Percentiles rank a stretch among this genome's conserved stretches.
Evolutionary conservation across 2,797 vertebrate genomes (phyloP).

Genomic region (Pipistrellus pygmaeus): DNA sequence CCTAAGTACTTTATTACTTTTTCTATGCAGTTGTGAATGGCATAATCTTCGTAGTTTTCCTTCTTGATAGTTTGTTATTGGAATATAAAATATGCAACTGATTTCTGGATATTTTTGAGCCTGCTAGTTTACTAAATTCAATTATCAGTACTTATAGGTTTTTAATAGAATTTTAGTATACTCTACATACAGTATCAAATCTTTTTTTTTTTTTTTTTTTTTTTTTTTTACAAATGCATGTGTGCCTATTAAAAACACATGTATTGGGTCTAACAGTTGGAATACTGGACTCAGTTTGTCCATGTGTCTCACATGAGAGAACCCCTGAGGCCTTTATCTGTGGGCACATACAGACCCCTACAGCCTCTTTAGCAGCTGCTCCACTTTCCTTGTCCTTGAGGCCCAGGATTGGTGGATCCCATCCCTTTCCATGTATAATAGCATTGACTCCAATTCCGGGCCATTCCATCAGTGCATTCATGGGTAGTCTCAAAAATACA

Average conservation of each 20-base stretch:
- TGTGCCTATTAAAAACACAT: not conserved
- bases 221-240: not conserved
- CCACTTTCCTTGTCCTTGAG: not conserved
- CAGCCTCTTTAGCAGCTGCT: not conserved
- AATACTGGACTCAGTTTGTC: not conserved
- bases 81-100: not conserved
- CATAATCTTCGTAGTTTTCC: not conserved
- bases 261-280: not conserved
- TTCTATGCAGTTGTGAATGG: not conserved
- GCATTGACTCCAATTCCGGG: not conserved
- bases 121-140: not conserved
- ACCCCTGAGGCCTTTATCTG: not conserved
- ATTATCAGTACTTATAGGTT: not conserved
- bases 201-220: too few relatives aligned
- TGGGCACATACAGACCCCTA: not conserved
- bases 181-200: not conserved
- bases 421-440: not conserved
- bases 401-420: not conserved
- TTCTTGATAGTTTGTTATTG: not conserved
- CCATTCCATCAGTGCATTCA: not conserved
- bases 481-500: not conserved
- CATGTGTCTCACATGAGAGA: not conserved
- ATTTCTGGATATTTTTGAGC: not conserved
- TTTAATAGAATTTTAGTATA: not conserved
- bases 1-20: not conserved